Evolutionary conservation across 2,888 invertebrate species (phyloP), one percentile per base, ranked within the genome.

Genomic region (Oscheius sp.): DNA sequence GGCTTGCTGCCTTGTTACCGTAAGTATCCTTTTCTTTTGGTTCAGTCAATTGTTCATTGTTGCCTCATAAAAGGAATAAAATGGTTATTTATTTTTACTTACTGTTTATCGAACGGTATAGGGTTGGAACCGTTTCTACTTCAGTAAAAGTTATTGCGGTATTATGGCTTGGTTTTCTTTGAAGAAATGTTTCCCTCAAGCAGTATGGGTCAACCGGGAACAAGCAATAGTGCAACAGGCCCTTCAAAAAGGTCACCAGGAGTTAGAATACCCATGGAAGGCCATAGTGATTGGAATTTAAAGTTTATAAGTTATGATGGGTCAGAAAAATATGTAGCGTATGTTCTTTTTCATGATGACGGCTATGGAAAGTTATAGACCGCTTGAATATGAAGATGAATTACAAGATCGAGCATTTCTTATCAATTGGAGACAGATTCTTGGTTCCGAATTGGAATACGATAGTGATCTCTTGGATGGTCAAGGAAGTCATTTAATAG

Each of bases 21-120:
- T 72, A 76, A 73, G 73, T 76, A 63, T 76, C 72, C 77, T 71
- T 77, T 77, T 79, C 79, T 77, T 76, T 75, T 76, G 69, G 74
- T 21, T 29, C 56, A 43, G 25, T 74, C 73, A 43, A n/a, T 63
- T 76, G 64, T 74, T 75, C 46, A 64, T 49, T 46, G 46, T 61
- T 61, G 61, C 21, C 18, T 16, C n/a, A n/a, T 35, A 29, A 55
- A 55, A 55, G 13, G 35, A 41, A 61, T 61, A 61, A 61, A 61
- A 13, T 13, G 6, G 18, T 49, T 49, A 49, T 16, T 13, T 13
- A 13, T 16, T 49, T 49, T 18, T n/a, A n/a, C n/a, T n/a, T n/a
- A n/a, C n/a, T n/a, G n/a, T 9, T 35, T 9, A 9, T 35, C 9
- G 3, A 6, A 9, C 35, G 3, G 35, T 35, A 35, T 9, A 9